Evolutionary conservation across 2,797 vertebrate species (phyloP).

Genomic region (Danio albolineatus): DNA sequence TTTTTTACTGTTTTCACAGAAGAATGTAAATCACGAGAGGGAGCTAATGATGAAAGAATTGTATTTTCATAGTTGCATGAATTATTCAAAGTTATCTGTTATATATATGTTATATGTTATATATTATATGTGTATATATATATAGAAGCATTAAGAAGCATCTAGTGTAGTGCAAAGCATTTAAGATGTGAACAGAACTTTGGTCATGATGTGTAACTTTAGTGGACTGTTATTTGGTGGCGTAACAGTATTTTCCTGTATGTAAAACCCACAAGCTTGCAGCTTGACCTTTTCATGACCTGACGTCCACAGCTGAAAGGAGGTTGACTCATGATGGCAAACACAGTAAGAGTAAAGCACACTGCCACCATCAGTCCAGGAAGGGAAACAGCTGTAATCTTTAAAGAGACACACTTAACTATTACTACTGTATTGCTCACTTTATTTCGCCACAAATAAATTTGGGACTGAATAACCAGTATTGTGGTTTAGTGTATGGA

Average conservation of each 20-base stretch:
- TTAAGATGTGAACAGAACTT: not conserved
- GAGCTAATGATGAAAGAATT: not conserved
- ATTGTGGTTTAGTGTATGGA: too few relatives aligned
- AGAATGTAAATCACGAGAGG: not conserved
- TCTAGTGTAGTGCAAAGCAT: not conserved
- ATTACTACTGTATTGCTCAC: not conserved
- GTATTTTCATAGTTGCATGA: not conserved
- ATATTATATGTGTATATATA: not conserved
- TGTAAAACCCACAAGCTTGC: not conserved
- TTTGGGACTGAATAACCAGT: too few relatives aligned
- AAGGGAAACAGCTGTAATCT: slow-evolving; percentile 24
- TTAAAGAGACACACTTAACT: not conserved
- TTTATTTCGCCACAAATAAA: not conserved
- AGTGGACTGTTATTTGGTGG: not conserved
- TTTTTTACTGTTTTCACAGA: too few relatives aligned
- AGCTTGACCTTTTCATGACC: slow-evolving; percentile 18
- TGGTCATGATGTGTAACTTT: not conserved
- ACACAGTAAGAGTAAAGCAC: slow-evolving; percentile 5
- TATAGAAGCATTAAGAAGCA: not conserved
- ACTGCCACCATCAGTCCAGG: slow-evolving; percentile 53
- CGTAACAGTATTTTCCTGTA: slow-evolving; percentile 4
- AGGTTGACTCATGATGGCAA: not conserved
- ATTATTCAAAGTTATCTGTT: too few relatives aligned
- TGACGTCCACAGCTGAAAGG: slow-evolving; percentile 8
- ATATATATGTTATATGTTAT: too few relatives aligned